Evolutionary conservation across 2,113 vertebrate species (phyloP).

Genomic region (Bos javanicus): DNA sequence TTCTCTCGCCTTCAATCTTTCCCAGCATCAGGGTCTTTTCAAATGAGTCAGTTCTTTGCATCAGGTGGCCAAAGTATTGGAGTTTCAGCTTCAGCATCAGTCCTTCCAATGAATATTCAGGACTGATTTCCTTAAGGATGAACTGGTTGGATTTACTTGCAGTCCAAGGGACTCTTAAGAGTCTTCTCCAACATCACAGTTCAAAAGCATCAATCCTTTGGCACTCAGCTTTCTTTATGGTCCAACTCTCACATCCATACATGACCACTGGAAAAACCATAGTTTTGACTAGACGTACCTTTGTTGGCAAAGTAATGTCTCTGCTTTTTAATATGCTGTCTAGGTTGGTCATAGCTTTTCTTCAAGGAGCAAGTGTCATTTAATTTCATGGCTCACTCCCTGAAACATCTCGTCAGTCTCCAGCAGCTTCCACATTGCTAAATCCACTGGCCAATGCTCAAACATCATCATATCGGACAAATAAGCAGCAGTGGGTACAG

Average conservation of each 20-base stretch:
- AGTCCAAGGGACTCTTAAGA: neutral
- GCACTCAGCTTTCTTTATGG: fast-evolving
- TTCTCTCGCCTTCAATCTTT: neutral
- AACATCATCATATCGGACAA: neutral
- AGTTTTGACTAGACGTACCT: neutral
- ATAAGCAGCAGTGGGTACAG: neutral
- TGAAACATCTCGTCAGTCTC: neutral
- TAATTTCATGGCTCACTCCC: neutral
- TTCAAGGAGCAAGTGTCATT: neutral
- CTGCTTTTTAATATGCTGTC: neutral
- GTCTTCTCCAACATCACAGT: neutral
- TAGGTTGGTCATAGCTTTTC: neutral
- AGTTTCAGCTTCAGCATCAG: neutral
- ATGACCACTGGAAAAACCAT: neutral
- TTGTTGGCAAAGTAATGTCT: neutral
- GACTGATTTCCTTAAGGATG: neutral
- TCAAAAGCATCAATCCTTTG: neutral
- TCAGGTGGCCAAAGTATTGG: neutral
- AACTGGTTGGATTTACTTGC: neutral
- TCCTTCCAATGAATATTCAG: neutral
- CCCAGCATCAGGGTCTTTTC: neutral
- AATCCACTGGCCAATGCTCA: neutral
- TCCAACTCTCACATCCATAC: neutral
- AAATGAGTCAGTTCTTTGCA: neutral
- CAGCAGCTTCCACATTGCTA: neutral